Evolutionary conservation across 2,113 vertebrate species (phyloP), one percentile per base, ranked within the genome.

Genomic region (Cebidichthys violaceus): DNA sequence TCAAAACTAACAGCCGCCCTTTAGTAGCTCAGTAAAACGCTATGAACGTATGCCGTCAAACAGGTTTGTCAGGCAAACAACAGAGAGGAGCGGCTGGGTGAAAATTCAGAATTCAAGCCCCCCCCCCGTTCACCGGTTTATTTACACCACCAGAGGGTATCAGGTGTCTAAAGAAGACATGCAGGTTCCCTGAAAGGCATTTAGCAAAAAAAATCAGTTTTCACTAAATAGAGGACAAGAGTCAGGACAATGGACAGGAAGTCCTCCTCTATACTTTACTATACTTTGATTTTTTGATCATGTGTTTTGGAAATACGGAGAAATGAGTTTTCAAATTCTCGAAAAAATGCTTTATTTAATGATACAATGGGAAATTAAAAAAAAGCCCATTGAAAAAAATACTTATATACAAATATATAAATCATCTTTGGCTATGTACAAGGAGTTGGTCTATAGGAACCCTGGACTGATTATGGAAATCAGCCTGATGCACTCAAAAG

Each of bases 61-160:
- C 87, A 33, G 78, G 79, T 82, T 83, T 5, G 59, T 29, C 55
- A 1, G 57, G 33, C 77, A 17, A 3, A 5, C 41, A 70, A 20
- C 31, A 6, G 0, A 57, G 29, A 67, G 24, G 11, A n/a, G 64
- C 22, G 24, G 27, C 41, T 6, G 22, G 31, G 41, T 6, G 27
- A 20, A 47, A 9, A 57, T 6, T 15, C 29, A 29, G 41, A 1
- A 1, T 4, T 10, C 24, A 33, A 18, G 17, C n/a, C 15, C 13
- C 57, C 4, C 2, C 9, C 20, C 14, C 43, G 67, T 47, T 13
- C 9, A 47, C 74, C 13, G 10, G 11, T 57, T 24, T 81, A 76
- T 89, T 87, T 70, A 80, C 85, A 73, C 72, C 77, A 88, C 69
- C 61, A 70, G 79, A 88, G 64, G 81, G 68, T 66, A 77, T 85